Percentiles rank a stretch among this genome's conserved stretches.
These are phyloP conservation scores for Trypoxylus dichotomus DNA, from an alignment of 1,140 invertebrate species.

Conservation along the genomic window DNA sequence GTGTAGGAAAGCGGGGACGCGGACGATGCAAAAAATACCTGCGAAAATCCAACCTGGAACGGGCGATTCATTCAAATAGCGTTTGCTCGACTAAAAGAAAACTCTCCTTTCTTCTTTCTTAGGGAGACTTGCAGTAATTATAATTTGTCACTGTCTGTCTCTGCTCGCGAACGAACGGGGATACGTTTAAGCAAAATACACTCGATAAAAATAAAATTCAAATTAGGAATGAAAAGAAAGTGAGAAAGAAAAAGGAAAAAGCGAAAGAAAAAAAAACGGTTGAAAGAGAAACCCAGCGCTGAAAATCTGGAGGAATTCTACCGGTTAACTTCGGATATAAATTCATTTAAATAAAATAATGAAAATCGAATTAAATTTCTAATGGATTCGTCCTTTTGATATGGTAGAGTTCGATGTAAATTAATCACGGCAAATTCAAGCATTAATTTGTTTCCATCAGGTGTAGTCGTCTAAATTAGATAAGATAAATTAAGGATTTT, in stretches of 20 bases:
- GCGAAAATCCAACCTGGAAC: not conserved
- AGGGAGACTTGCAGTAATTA: not conserved
- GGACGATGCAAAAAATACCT: not conserved
- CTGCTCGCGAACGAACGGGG: not conserved
- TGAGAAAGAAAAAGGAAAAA: not conserved
- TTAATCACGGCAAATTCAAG: not conserved
- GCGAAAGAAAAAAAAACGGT: not conserved
- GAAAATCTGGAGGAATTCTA: not conserved
- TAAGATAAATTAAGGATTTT: too few species aligned
- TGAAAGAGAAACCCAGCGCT: not conserved
- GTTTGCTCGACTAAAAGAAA: not conserved
- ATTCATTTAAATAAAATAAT: slow-evolving; percentile 16
- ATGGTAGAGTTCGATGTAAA: not conserved
- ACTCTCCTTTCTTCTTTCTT: not conserved
- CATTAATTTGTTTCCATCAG: not conserved
- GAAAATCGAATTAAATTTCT: slow-evolving; percentile 4
- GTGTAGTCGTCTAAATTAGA: not conserved
- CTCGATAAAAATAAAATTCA: slow-evolving; percentile 23
- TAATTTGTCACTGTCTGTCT: slow-evolving; percentile 25
- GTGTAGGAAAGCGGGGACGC: not conserved
- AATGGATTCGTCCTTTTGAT: not conserved
- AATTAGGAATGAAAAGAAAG: slow-evolving; percentile 9
- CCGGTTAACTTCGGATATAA: not conserved
- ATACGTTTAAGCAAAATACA: slow-evolving; percentile 12
- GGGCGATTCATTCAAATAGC: slow-evolving; percentile 3